A percentile compares a stretch with the other conserved stretches of the same genome.
Conservation (phyloP, 1,140 invertebrate genomes). For the Nylanderia fulva region DNA sequence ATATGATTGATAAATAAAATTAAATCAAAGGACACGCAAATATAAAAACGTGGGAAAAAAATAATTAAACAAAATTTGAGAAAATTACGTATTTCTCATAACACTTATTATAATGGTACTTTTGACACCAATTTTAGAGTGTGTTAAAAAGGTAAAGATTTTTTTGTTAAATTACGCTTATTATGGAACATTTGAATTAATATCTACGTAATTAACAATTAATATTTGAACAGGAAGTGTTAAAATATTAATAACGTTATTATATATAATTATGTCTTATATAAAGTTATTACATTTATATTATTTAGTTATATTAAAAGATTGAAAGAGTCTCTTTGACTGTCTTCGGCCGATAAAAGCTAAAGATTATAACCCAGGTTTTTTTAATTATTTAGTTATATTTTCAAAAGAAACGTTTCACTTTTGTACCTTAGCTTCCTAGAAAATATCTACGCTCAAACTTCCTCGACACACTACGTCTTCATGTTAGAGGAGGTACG, state of each 20-base stretch:
- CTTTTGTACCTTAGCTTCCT: constrained; percentile 71
- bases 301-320: too few relatives aligned
- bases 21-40: neutral
- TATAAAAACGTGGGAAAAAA: neutral
- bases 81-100: neutral
- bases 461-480: constrained; percentile 91
- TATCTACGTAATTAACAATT: too few relatives aligned
- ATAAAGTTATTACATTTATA: too few relatives aligned
- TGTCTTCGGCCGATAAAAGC: too few relatives aligned
- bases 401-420: neutral
- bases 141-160: constrained; percentile 69
- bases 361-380: too few relatives aligned
- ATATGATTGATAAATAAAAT: neutral
- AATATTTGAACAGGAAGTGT: constrained; percentile 2
- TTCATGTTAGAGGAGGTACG: constrained; percentile 91
- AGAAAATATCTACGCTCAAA: constrained; percentile 83
- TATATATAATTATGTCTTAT: too few relatives aligned
- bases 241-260: too few relatives aligned
- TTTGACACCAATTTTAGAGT: constrained; percentile 78
- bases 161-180: neutral
- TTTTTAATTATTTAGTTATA: too few relatives aligned
- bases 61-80: neutral
- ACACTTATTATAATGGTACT: constrained; percentile 80
- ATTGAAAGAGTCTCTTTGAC: too few relatives aligned
- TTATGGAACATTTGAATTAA: neutral